Evolutionary conservation across 2,888 invertebrate genomes (phyloP).

Genomic region (Leptinotarsa peninsularis): DNA sequence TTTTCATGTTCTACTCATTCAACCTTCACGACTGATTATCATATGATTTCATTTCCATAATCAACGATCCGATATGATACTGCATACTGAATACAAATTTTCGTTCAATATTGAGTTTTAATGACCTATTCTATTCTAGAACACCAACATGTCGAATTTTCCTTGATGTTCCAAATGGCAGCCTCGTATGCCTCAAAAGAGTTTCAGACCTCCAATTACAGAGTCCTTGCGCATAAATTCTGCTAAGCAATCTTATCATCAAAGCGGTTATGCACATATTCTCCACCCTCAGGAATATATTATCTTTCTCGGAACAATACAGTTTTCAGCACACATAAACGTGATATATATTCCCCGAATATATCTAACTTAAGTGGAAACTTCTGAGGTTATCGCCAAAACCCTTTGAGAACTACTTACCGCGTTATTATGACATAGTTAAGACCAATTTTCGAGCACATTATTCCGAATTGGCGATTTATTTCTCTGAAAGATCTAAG

Average conservation of each 20-base stretch:
- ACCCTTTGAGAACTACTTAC: slow-evolving; percentile 36
- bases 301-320: slow-evolving; percentile 17
- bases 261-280: slow-evolving; percentile 18
- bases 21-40: too few species aligned
- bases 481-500: not conserved
- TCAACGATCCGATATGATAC: too few species aligned
- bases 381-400: slow-evolving; percentile 33
- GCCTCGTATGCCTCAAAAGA: not conserved
- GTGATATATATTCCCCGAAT: slow-evolving; percentile 13
- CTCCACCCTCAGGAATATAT: slow-evolving; percentile 24
- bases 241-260: slow-evolving; percentile 8
- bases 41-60: too few species aligned
- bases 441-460: slow-evolving; percentile 38
- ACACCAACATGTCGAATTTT: too few species aligned
- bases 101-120: too few species aligned
- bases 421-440: slow-evolving; percentile 34
- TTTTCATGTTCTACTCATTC: too few species aligned
- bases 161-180: not conserved
- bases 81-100: too few species aligned
- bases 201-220: not conserved
- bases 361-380: slow-evolving; percentile 25
- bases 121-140: too few species aligned
- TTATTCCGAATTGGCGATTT: slow-evolving; percentile 37
- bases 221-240: not conserved
- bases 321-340: slow-evolving; percentile 20